Percentiles rank a stretch among this genome's conserved stretches.
phyloP scores from a whole-genome alignment of 2,113 vertebrate genomes.

The Ifrita kowaldi region DNA sequence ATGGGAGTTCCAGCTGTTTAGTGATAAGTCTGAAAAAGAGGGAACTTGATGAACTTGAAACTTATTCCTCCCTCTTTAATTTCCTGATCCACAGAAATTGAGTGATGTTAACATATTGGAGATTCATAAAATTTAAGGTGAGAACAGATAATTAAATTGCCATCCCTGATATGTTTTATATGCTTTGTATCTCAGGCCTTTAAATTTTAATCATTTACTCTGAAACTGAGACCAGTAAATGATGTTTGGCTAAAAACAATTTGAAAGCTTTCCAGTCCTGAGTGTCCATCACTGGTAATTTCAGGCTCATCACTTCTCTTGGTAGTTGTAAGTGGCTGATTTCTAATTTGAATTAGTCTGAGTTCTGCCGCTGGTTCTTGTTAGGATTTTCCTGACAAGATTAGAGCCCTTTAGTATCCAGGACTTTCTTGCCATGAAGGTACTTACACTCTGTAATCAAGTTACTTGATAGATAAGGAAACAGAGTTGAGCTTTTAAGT shows the following conservation, averaged over 20 bases:
- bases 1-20: background rate
- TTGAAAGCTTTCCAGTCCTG: constrained; percentile 30
- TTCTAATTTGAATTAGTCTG: constrained; percentile 39
- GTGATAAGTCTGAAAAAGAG: background rate
- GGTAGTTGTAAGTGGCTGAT: constrained; percentile 3
- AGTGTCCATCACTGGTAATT: constrained; percentile 25
- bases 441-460: constrained; percentile 61
- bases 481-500: constrained; percentile 64
- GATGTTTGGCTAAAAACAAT: constrained; percentile 48
- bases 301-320: constrained; percentile 8
- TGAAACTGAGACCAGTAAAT: constrained; percentile 29
- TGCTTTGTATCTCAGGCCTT: constrained; percentile 21
- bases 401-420: constrained; percentile 56
- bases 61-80: background rate
- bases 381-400: constrained; percentile 55
- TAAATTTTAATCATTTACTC: constrained; percentile 49
- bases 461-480: constrained; percentile 60
- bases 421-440: constrained; percentile 50
- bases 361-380: constrained; percentile 54
- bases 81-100: background rate
- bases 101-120: constrained; percentile 36
- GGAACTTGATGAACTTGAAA: background rate
- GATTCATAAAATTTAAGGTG: constrained; percentile 41
- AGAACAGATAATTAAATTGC: constrained; percentile 36
- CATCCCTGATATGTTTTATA: constrained; percentile 25